phyloP scores from a whole-genome alignment of 2,888 invertebrate genomes.

The Endotricha flammealis region DNA sequence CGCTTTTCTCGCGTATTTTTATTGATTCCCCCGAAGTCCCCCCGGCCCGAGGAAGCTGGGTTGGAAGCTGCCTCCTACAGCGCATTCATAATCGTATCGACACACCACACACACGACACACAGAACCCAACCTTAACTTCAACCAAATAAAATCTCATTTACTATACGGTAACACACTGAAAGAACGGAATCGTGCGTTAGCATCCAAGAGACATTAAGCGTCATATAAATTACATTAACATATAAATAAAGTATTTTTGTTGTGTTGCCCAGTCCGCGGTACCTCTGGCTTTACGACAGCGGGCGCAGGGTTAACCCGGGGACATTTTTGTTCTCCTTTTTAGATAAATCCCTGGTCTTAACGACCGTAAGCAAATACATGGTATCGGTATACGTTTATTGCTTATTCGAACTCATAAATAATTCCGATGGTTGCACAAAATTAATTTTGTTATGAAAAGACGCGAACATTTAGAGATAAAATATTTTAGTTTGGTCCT shows the following conservation, averaged over 20 bases:
- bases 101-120: slow-evolving; percentile 47
- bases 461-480: slow-evolving; percentile 47
- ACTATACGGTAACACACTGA: slow-evolving; percentile 28
- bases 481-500: slow-evolving; percentile 8
- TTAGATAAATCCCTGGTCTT: slow-evolving; percentile 74
- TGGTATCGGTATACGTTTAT: slow-evolving; percentile 74
- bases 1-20: slow-evolving; percentile 77
- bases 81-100: slow-evolving; percentile 77
- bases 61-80: slow-evolving; percentile 74
- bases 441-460: slow-evolving; percentile 71
- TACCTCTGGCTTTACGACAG: slow-evolving; percentile 67
- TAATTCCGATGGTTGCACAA: slow-evolving; percentile 66
- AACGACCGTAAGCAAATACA: slow-evolving; percentile 75
- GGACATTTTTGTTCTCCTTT: slow-evolving; percentile 73
- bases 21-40: slow-evolving; percentile 68
- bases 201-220: slow-evolving; percentile 76
- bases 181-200: slow-evolving; percentile 75
- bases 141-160: slow-evolving; percentile 43
- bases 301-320: slow-evolving; percentile 57
- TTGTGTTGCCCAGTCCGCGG: slow-evolving; percentile 42
- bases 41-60: slow-evolving; percentile 61
- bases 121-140: slow-evolving; percentile 51
- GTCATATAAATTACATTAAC: slow-evolving; percentile 79
- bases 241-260: slow-evolving; percentile 79
- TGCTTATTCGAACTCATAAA: slow-evolving; percentile 74